Evolutionary conservation across 2,888 invertebrate species (phyloP).

Genomic region (Orthonevra nobilis): DNA sequence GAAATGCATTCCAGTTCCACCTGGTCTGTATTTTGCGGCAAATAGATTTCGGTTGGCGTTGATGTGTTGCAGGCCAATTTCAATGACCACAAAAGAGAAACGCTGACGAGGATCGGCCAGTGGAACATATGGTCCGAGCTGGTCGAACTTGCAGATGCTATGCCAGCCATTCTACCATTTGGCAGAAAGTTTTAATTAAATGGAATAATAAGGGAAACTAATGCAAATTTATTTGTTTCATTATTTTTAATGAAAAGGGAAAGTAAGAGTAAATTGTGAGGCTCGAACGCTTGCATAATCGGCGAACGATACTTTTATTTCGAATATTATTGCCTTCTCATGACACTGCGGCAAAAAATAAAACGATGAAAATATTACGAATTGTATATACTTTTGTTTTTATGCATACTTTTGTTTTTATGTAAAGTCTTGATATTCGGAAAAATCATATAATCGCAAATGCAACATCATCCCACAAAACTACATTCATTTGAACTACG

Average conservation of each 20-base stretch:
- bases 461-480: too few species aligned
- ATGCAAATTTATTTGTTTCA: neutral
- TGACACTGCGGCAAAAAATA: too few species aligned
- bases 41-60: conserved; percentile 30
- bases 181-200: conserved; percentile 18
- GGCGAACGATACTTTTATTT: too few species aligned
- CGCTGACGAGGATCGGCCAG: neutral
- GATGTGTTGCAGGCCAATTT: conserved; percentile 6
- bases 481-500: too few species aligned
- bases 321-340: too few species aligned
- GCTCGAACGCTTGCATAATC: conserved; percentile 7
- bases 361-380: too few species aligned
- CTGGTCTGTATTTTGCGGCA: conserved; percentile 9
- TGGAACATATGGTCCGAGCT: conserved; percentile 18
- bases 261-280: conserved; percentile 20
- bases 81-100: conserved; percentile 1
- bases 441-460: too few species aligned
- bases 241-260: neutral
- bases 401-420: too few species aligned
- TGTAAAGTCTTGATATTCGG: too few species aligned
- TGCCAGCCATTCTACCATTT: conserved; percentile 31
- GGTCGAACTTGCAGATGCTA: neutral
- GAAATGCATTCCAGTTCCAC: conserved; percentile 24
- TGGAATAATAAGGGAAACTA: neutral
- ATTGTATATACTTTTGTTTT: too few species aligned